Base-by-base conservation (phyloP, 2,888 invertebrate genomes). In the Pammene aurita region DNA sequence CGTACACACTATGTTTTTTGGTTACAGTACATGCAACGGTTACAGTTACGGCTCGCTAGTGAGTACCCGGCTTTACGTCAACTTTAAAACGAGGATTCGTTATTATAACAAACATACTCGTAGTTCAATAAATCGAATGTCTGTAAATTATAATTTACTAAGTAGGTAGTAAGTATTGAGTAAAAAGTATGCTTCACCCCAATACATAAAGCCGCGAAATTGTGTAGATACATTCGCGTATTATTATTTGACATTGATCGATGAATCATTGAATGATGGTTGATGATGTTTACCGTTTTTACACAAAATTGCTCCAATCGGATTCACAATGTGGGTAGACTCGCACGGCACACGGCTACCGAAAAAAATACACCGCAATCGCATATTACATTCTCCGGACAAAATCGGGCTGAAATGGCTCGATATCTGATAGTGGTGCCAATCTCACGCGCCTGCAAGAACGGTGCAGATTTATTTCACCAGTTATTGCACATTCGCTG, bases 401-500 rank as follows among this genome's bases (percentile, higher is more conserved):
- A 75, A 78, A 72, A 74, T 65, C 62, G 72, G 68, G 73, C 72
- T 57, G 71, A 77, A 75, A 73, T 73, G 74, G 67, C 72, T 73
- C 67, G 63, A 76, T 79, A 79, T 80, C 76, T 77, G 71, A 77
- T 79, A 79, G 77, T 76, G 76, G 77, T 74, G 79, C 78, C 79
- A 79, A 80, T 79, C 78, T 72, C 73, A 74, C 76, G 78, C 78
- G 74, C 78, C 77, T 80, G 75, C 78, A 80, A 79, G 80, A 77
- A 73, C 77, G 69, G 73, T 48, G 74, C 73, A 83, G 84, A 85
- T 86, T 84, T 85, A 85, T 84, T 76, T 76, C 74, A 66, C 73
- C 77, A 75, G 84, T 83, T 84, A 86, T 85, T 85, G 84, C 85
- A 84, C 82, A 83, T 85, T 84, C 78, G 77, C 77, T 67, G 78